Percentiles rank a stretch among this genome's conserved stretches.
phyloP scores from a whole-genome alignment of 1,140 invertebrate species.

The Ectropis grisescens region DNA sequence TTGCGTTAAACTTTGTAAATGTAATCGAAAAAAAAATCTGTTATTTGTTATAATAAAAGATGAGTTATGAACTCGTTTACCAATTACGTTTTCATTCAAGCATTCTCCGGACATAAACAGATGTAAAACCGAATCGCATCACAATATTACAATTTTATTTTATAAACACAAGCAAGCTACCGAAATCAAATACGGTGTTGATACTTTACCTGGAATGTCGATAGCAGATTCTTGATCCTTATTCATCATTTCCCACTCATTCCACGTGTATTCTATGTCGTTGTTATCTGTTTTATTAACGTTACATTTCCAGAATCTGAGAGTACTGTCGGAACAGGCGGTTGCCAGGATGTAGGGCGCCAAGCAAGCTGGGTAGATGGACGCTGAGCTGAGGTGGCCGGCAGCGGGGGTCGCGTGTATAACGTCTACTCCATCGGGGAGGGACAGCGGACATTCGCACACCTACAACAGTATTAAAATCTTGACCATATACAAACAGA shows the following conservation, averaged over 20 bases:
- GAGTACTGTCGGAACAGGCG: constrained; percentile 89
- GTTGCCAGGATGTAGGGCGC: constrained; percentile 96
- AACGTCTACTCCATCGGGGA: constrained; percentile 92
- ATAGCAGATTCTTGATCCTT: constrained; percentile 88
- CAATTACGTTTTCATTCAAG: no score
- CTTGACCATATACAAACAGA: no score
- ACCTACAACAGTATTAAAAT: no score
- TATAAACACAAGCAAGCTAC: no score
- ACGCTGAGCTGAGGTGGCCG: constrained; percentile 97
- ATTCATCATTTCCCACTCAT: constrained; percentile 92
- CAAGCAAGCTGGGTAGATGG: constrained; percentile 97
- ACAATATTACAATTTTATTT: no score
- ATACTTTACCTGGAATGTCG: constrained; percentile 79
- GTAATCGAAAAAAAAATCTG: no score
- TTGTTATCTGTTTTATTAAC: constrained; percentile 71
- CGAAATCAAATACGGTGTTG: no score
- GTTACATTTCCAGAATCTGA: constrained; percentile 87
- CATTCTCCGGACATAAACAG: no score
- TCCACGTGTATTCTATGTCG: constrained; percentile 82
- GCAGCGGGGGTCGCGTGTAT: constrained; percentile 93
- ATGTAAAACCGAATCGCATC: no score
- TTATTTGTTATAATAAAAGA: no score
- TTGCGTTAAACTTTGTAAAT: no score
- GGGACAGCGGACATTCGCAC: constrained; percentile 85
- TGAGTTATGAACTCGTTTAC: no score